These are phyloP conservation scores for Siphonodentalium dalli DNA, from an alignment of 2,888 invertebrate species.

Conservation along the genomic window DNA sequence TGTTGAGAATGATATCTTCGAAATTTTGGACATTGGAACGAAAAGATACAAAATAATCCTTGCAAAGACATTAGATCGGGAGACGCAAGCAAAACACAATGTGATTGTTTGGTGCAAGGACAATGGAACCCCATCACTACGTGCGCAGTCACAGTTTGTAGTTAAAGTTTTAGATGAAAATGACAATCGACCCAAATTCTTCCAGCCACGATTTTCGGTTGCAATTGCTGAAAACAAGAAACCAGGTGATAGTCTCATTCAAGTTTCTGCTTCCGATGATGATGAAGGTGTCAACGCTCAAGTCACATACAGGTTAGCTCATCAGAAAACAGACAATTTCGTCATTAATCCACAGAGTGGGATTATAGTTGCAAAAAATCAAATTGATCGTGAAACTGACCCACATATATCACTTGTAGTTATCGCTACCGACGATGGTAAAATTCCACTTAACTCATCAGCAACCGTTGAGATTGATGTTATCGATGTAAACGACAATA, in stretches of 20 bases:
- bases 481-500: conserved; percentile 47
- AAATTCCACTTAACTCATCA: conserved; percentile 35
- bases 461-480: conserved; percentile 40
- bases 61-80: conserved; percentile 46
- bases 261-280: conserved; percentile 48
- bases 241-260: conserved; percentile 41
- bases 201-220: conserved; percentile 33
- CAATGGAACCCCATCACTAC: conserved; percentile 47
- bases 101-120: conserved; percentile 56
- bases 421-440: conserved; percentile 43
- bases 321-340: conserved; percentile 37
- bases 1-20: conserved; percentile 34
- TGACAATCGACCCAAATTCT: conserved; percentile 53
- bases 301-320: conserved; percentile 41
- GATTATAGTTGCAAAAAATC: conserved; percentile 35
- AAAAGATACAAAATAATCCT: conserved; percentile 51
- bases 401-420: conserved; percentile 40
- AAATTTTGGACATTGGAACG: conserved; percentile 39
- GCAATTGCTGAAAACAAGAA: conserved; percentile 52
- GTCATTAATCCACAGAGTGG: conserved; percentile 41
- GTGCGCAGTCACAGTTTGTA: conserved; percentile 37
- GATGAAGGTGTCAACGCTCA: conserved; percentile 44
- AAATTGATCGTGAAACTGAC: conserved; percentile 44
- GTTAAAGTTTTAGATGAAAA: conserved; percentile 57
- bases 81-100: conserved; percentile 37